Base-by-base conservation (phyloP, 64 coral and sea anemone species). In the Dendronephthya gigantea region DNA sequence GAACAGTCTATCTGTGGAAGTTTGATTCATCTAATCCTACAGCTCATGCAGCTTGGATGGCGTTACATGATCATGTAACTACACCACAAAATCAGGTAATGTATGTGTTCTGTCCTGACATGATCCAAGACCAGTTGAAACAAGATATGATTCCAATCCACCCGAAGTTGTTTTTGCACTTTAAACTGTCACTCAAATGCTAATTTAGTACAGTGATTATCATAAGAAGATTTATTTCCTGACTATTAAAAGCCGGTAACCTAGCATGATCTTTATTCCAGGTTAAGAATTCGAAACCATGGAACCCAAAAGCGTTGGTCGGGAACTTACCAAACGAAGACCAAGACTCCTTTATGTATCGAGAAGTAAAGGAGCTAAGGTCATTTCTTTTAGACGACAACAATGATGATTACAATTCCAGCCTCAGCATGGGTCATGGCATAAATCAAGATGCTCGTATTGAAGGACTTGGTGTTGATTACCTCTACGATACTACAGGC, bases 301-400 rank as follows among this genome's bases (percentile, higher is more conserved):
- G 85, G 85, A 87, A 87, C 29, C 85, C 85, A 28, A 32, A 47
- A 23, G 51, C 79, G 4, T 70, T 87, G 22, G 49, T 34, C 6
- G 85, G 85, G n/a, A 69, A 27, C 23, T 34, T 27, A 28, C 68
- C 85, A 35, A 92, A 92, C 58, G 40, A 47, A 15, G 37, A 25
- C 36, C 90, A 92, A 48, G 90, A 92, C 40, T 85, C 90, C 35
- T 92, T 92, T 50, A 92, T 92, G 48, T 92, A 92, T 39, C 59
- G 90, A 40, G 48, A 82, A 9, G 86, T 88, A 84, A 92, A 88
- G 47, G 90, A 83, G 0, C 68, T 92, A 0, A 88, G 43, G 70
- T 92, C 90, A 17, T 84, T 92, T 13, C 86, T 92, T 13, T 39
- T 92, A 16, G 90, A 92, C n/a, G 85, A 92, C 15, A 88, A 93